Conservation (phyloP, 2,797 vertebrate species). For the Ispidina picta region DNA sequence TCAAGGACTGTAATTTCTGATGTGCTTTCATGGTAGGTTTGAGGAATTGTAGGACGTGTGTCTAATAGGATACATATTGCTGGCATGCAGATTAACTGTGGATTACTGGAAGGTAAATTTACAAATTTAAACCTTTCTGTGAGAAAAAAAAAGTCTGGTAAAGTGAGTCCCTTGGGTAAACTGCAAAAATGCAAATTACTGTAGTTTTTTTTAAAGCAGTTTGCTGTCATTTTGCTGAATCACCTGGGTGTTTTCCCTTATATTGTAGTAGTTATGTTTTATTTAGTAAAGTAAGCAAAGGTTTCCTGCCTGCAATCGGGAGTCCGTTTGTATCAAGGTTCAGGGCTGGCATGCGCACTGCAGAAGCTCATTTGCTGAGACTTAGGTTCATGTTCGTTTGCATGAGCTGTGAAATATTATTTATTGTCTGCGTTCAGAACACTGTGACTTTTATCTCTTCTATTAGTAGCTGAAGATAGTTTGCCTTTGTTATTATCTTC, state of each 20-base stretch:
- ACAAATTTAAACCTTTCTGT: not conserved
- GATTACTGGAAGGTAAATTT: slow-evolving; percentile 16
- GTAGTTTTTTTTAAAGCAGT: not conserved
- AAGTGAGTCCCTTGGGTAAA: not conserved
- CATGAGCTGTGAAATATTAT: not conserved
- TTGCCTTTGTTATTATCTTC: not conserved
- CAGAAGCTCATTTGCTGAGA: not conserved
- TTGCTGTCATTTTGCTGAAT: not conserved
- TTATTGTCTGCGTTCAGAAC: not conserved
- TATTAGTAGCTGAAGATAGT: not conserved
- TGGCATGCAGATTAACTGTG: slow-evolving; percentile 15
- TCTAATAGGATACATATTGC: not conserved
- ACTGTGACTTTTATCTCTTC: not conserved
- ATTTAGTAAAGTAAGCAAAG: not conserved
- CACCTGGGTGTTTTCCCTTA: not conserved
- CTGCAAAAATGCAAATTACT: not conserved
- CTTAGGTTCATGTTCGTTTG: not conserved
- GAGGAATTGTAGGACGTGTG: not conserved
- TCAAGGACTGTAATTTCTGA: slow-evolving; percentile 10
- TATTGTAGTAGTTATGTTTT: not conserved
- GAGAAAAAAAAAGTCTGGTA: not conserved
- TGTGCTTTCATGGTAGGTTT: not conserved
- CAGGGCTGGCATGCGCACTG: not conserved
- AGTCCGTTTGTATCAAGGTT: not conserved
- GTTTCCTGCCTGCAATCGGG: not conserved